Percentiles rank a stretch among this genome's conserved stretches.
Evolutionary conservation across 2,113 vertebrate species (phyloP).

Genomic region (Oxyruncus cristatus): DNA sequence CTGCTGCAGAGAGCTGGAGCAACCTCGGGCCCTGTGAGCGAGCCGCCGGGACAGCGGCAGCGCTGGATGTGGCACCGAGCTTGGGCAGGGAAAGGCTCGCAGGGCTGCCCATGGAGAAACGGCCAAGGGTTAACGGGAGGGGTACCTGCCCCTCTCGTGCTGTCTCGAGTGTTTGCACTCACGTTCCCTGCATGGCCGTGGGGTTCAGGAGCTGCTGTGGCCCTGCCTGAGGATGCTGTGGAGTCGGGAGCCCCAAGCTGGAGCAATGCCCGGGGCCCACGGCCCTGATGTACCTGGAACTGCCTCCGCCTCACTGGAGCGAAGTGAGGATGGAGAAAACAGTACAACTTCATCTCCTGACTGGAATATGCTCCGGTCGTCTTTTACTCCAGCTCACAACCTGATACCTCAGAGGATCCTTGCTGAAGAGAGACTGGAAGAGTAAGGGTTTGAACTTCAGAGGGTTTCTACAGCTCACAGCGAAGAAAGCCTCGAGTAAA

Average conservation of each 20-base stretch:
- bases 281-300: neutral
- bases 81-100: neutral
- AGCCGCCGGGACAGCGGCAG: neutral
- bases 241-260: neutral
- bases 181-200: accelerated
- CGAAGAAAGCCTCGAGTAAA: accelerated
- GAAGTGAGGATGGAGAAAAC: too few relatives aligned
- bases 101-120: accelerated
- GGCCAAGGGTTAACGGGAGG: accelerated
- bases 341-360: neutral
- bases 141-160: neutral
- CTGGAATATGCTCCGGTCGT: accelerated
- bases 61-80: neutral
- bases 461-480: neutral
- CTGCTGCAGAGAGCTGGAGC: slow-evolving; percentile 73
- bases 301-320: neutral
- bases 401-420: neutral
- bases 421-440: neutral
- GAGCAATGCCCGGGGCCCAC: accelerated
- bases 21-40: slow-evolving; percentile 23
- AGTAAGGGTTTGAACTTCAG: neutral
- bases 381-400: accelerated
- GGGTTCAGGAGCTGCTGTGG: accelerated
- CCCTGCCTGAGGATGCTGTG: accelerated
- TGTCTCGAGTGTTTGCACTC: accelerated